These are phyloP conservation scores for Allophyes oxyacanthae DNA, from an alignment of 2,888 invertebrate genomes.

Conservation along the genomic window DNA sequence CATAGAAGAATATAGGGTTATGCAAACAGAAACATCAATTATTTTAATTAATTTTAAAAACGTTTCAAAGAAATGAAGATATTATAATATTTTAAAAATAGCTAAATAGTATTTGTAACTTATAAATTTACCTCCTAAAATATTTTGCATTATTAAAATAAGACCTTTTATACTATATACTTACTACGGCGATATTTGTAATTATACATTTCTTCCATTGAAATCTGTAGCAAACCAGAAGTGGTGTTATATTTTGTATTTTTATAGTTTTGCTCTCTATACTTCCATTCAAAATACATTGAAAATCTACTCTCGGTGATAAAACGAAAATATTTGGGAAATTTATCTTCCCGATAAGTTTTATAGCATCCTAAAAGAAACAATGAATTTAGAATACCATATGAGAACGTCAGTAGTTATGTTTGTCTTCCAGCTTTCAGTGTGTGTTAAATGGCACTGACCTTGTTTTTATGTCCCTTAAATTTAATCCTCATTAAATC, in stretches of 20 bases:
- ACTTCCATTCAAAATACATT: slow-evolving; percentile 86
- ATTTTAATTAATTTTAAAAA: no score
- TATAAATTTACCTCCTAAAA: no score
- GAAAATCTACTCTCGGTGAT: slow-evolving; percentile 89
- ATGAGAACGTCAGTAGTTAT: background rate
- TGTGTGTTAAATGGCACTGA: no score
- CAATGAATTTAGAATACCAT: slow-evolving; percentile 5
- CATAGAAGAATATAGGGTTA: no score
- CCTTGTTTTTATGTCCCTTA: slow-evolving; percentile 84
- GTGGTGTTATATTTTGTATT: slow-evolving; percentile 81
- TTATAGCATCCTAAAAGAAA: slow-evolving; percentile 90
- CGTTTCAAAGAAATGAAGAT: no score
- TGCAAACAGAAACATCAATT: no score
- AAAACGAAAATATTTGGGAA: slow-evolving; percentile 91
- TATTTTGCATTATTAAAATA: no score
- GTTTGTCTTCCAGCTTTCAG: no score
- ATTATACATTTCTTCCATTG: slow-evolving; percentile 77
- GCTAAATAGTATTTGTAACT: no score
- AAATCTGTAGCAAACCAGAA: slow-evolving; percentile 79
- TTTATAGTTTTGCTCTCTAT: slow-evolving; percentile 78
- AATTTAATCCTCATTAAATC: slow-evolving; percentile 81
- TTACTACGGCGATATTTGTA: slow-evolving; percentile 60
- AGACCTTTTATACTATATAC: no score
- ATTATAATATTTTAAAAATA: no score
- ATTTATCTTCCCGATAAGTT: slow-evolving; percentile 90